These are phyloP conservation scores for Listronotus oregonensis DNA, from an alignment of 1,140 invertebrate species.

Conservation along the genomic window DNA sequence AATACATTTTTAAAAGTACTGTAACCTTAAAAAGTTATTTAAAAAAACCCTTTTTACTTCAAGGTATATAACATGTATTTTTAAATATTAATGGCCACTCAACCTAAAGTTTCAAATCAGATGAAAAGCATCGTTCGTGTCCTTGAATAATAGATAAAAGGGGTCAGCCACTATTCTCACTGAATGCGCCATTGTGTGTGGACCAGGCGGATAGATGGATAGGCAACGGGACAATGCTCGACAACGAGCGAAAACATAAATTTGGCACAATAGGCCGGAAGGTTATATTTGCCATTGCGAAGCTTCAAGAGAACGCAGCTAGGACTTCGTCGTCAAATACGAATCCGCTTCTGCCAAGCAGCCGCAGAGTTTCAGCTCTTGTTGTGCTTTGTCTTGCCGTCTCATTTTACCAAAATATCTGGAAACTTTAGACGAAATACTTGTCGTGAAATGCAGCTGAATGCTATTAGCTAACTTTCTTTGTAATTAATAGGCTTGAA, in stretches of 20 bases:
- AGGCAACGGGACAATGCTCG: constrained; percentile 31
- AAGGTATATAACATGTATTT: no score
- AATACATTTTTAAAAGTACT: no score
- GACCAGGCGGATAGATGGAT: constrained; percentile 28
- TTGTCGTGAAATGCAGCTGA: constrained; percentile 1
- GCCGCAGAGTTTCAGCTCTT: constrained; percentile 7
- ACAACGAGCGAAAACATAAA: constrained; percentile 31
- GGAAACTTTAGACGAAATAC: constrained; percentile 16
- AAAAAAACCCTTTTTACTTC: no score
- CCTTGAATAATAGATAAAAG: constrained; percentile 31
- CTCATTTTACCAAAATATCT: constrained; percentile 16
- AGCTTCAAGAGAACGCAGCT: constrained; percentile 28
- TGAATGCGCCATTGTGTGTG: constrained; percentile 34
- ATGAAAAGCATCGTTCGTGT: constrained; percentile 2
- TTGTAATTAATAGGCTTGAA: neutral
- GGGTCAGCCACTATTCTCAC: constrained; percentile 23
- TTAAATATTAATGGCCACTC: neutral
- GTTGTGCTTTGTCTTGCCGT: constrained; percentile 11
- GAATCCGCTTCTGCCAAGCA: constrained; percentile 24
- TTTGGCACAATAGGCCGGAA: constrained; percentile 34
- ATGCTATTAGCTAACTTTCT: constrained; percentile 8
- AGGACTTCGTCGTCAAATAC: constrained; percentile 17
- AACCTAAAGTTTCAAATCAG: constrained; percentile 9
- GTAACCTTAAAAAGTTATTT: no score
- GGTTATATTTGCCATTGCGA: constrained; percentile 24